These are phyloP conservation scores for Lepidotrigona ventralis DNA, from an alignment of 1,140 invertebrate species.

Conservation along the genomic window DNA sequence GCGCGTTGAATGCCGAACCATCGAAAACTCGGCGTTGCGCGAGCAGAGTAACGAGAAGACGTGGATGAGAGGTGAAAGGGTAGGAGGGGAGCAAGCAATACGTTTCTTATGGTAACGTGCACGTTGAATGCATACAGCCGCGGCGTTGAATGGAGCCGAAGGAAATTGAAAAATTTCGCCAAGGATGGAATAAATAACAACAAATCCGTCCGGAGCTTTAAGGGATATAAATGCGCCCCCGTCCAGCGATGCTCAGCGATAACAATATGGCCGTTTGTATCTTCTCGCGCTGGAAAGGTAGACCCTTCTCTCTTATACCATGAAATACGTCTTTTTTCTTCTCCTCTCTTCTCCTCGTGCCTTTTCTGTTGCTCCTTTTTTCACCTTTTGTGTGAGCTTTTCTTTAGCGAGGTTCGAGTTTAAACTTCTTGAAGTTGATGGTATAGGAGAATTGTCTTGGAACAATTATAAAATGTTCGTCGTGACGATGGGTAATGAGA, in stretches of 20 bases:
- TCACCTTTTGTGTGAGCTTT: too few species aligned
- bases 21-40: too few species aligned
- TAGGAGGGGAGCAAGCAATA: conserved; percentile 34
- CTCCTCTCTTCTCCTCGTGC: background rate
- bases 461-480: too few species aligned
- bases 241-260: conserved; percentile 22
- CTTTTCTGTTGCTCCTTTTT: too few species aligned
- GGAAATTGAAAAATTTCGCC: conserved; percentile 56
- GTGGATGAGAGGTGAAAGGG: background rate
- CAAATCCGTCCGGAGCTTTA: conserved; percentile 36
- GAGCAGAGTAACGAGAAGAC: too few species aligned
- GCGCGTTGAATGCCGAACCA: conserved; percentile 36
- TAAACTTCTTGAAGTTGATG: too few species aligned
- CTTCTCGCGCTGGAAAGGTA: background rate
- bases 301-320: background rate
- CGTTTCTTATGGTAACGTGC: conserved; percentile 46
- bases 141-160: conserved; percentile 32
- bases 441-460: too few species aligned
- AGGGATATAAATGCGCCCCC: conserved; percentile 38
- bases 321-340: background rate
- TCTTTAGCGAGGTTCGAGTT: too few species aligned
- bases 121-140: conserved; percentile 33
- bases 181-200: conserved; percentile 42
- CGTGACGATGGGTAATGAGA: background rate
- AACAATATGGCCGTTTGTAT: conserved; percentile 18